phyloP scores from a whole-genome alignment of 2,888 invertebrate species.

The Andrena chrysosceles region DNA sequence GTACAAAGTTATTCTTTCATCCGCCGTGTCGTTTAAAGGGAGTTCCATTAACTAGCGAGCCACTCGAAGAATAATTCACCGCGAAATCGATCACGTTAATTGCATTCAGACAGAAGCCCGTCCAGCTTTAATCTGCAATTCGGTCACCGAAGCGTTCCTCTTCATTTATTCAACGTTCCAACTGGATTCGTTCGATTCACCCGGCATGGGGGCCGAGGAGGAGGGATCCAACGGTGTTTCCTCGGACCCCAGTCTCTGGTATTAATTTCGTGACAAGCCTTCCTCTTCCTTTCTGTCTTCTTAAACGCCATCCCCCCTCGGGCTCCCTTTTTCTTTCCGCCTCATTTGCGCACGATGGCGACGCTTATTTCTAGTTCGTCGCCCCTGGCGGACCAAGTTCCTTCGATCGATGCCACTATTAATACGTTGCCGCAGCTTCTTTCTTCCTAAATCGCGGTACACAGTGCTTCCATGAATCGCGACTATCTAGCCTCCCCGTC shows the following conservation, averaged over 20 bases:
- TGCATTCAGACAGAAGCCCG: constrained; percentile 10
- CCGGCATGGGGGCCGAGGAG: not conserved
- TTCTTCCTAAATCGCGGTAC: not conserved
- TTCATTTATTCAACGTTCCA: constrained; percentile 35
- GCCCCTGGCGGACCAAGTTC: not conserved
- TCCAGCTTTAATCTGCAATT: constrained; percentile 25
- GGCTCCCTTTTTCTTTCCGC: constrained; percentile 38
- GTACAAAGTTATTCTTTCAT: not conserved
- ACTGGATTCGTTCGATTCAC: constrained; percentile 14
- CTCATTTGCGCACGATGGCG: constrained; percentile 32
- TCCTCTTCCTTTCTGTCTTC: constrained; percentile 33
- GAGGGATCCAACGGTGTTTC: not conserved
- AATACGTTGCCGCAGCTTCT: constrained; percentile 3
- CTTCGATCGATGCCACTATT: constrained; percentile 9
- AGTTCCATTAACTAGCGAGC: not conserved
- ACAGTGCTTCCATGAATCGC: constrained; percentile 11
- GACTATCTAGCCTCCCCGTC: not conserved
- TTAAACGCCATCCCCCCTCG: not conserved
- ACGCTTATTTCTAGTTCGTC: constrained; percentile 28
- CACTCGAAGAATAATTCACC: constrained; percentile 15
- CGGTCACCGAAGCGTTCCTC: constrained; percentile 19
- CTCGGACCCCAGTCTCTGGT: constrained; percentile 2
- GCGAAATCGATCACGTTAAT: constrained; percentile 36
- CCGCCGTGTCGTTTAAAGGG: not conserved
- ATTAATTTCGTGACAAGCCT: constrained; percentile 47